These are phyloP conservation scores for Gymnosoma rotundatum DNA, from an alignment of 2,888 invertebrate species.

Conservation along the genomic window DNA sequence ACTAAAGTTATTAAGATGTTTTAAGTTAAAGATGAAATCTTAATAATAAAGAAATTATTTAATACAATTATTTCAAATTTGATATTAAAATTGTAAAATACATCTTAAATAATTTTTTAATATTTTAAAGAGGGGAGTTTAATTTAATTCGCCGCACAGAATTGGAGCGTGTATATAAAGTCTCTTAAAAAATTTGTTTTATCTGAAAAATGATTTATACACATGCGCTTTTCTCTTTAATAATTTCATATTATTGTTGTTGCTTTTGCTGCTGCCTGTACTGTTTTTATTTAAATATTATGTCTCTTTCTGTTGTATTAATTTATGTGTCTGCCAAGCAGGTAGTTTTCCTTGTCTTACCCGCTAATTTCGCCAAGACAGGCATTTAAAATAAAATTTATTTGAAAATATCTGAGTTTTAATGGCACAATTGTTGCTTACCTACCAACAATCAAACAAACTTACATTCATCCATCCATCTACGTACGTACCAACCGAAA, in stretches of 20 bases:
- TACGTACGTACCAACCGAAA: slow-evolving; percentile 28
- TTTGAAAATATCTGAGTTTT: slow-evolving; percentile 72
- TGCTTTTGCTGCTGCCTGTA: slow-evolving; percentile 37
- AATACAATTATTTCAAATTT: no score
- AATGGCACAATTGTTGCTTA: slow-evolving; percentile 80
- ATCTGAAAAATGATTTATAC: slow-evolving; percentile 55
- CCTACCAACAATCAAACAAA: slow-evolving; percentile 57
- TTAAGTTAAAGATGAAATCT: no score
- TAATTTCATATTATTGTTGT: slow-evolving; percentile 7
- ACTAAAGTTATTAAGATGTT: no score
- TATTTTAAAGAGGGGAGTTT: not conserved
- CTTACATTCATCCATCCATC: slow-evolving; percentile 22
- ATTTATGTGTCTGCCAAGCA: slow-evolving; percentile 57
- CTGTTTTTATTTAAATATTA: slow-evolving; percentile 20
- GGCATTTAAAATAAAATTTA: slow-evolving; percentile 67
- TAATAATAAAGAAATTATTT: not conserved
- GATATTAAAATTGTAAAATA: not conserved
- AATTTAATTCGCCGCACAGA: slow-evolving; percentile 70
- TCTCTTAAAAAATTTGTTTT: slow-evolving; percentile 34
- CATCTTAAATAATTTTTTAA: not conserved
- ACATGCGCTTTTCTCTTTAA: slow-evolving; percentile 69
- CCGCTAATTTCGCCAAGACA: slow-evolving; percentile 29
- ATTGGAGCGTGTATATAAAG: not conserved
- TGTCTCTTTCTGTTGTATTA: slow-evolving; percentile 63
- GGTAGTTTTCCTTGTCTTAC: slow-evolving; percentile 69